A percentile compares a stretch with the other conserved stretches of the same genome.
Conservation (phyloP, 2,888 invertebrate genomes). For the Macroteleia sp. region DNA sequence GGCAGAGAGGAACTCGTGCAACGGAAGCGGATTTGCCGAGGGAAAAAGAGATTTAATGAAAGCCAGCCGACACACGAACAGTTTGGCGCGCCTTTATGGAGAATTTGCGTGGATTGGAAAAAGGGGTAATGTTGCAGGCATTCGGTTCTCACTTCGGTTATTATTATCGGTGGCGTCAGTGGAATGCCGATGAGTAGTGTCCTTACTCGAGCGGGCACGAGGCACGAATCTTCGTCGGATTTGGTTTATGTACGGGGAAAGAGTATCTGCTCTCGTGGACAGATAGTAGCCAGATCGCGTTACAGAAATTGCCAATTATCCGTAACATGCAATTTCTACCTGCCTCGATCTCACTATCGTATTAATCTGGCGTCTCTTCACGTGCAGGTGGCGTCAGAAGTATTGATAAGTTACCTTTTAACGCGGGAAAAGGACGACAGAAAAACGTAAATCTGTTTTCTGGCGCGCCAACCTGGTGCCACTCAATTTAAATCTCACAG, state of each 20-base stretch:
- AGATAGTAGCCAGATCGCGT: conserved; percentile 74
- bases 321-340: conserved; percentile 78
- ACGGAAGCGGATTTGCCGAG: conserved; percentile 19
- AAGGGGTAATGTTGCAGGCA: conserved; percentile 56
- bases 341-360: conserved; percentile 68
- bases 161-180: conserved; percentile 69
- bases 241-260: background rate
- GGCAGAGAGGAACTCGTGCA: too few species aligned
- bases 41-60: conserved; percentile 34
- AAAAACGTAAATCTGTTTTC: too few species aligned
- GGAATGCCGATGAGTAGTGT: conserved; percentile 52
- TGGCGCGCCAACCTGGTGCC: too few species aligned
- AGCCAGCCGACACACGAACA: conserved; percentile 32
- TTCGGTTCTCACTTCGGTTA: conserved; percentile 68
- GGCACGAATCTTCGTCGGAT: conserved; percentile 9
- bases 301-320: conserved; percentile 80
- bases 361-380: conserved; percentile 69
- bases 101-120: conserved; percentile 22
- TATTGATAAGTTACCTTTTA: too few species aligned
- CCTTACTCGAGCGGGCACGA: conserved; percentile 45
- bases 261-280: conserved; percentile 61
- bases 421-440: too few species aligned
- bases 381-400: conserved; percentile 57
- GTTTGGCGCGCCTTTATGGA: conserved; percentile 47
- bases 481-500: too few species aligned